These are phyloP conservation scores for Hylia prasina DNA, from an alignment of 2,113 vertebrate species.

Conservation along the genomic window DNA sequence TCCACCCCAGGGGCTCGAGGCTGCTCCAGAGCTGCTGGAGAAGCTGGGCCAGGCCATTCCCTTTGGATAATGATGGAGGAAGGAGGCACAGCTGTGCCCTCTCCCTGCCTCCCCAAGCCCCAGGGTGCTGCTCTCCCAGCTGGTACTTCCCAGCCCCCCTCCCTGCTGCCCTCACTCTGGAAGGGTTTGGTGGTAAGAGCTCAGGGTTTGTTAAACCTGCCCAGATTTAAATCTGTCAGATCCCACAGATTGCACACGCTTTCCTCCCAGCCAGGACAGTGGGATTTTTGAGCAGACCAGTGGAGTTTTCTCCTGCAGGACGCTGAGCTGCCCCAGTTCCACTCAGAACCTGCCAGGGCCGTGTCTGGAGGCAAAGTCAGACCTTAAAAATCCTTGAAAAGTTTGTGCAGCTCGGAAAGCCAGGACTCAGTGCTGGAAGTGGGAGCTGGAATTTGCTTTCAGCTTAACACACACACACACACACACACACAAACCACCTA, in stretches of 20 bases:
- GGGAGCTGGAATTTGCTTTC: not conserved
- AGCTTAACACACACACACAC: not conserved
- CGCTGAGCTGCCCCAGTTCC: not conserved
- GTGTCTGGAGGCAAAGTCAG: not conserved
- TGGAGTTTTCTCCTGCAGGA: not conserved
- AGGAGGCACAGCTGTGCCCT: rapidly evolving
- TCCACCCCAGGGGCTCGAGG: rapidly evolving
- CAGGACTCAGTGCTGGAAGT: not conserved
- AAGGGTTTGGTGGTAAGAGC: not conserved
- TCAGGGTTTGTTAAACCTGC: not conserved
- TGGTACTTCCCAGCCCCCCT: not conserved
- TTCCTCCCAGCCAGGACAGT: not conserved
- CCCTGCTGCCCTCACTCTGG: not conserved
- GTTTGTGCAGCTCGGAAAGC: not conserved
- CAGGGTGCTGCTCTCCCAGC: rapidly evolving
- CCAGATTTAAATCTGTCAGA: not conserved
- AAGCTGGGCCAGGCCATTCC: not conserved
- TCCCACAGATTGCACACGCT: rapidly evolving
- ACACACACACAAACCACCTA: not conserved
- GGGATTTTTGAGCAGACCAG: not conserved
- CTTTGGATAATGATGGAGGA: rapidly evolving
- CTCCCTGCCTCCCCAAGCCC: not conserved
- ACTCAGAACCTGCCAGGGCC: not conserved
- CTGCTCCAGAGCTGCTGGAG: rapidly evolving
- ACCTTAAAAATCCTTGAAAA: not conserved